Conservation (phyloP, 2,888 invertebrate genomes). For the Eupithecia abbreviata region DNA sequence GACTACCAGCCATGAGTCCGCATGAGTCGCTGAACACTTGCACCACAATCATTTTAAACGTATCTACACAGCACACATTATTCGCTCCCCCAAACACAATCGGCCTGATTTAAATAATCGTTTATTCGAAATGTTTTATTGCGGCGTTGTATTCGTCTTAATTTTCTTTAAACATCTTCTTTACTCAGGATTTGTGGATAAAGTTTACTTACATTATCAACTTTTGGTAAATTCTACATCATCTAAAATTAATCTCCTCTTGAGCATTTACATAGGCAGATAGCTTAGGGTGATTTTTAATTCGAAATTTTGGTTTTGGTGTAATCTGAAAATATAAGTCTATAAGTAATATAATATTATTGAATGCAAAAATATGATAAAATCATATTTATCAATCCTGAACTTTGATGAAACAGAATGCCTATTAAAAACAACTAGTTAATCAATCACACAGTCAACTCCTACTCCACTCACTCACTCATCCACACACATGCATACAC, state of each 20-base stretch:
- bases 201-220: constrained; percentile 1
- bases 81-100: constrained; percentile 62
- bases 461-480: no score
- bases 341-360: no score
- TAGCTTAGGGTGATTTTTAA: no score
- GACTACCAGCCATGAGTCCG: no score
- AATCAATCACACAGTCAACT: no score
- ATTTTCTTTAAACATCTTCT: constrained; percentile 35
- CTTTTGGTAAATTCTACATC: not conserved
- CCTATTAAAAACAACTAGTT: no score
- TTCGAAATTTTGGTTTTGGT: no score
- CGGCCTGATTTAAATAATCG: constrained; percentile 66
- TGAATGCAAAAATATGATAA: no score
- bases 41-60: constrained; percentile 37
- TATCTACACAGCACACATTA: constrained; percentile 68
- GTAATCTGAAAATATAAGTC: no score
- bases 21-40: constrained; percentile 22
- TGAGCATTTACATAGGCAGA: not conserved
- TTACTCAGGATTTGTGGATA: constrained; percentile 2
- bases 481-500: no score
- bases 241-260: not conserved
- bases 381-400: no score
- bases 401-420: no score
- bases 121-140: constrained; percentile 52
- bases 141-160: constrained; percentile 47